Evolutionary conservation across 1,140 invertebrate species (phyloP), one percentile per base, ranked within the genome.

Genomic region (Drepana arcuata): DNA sequence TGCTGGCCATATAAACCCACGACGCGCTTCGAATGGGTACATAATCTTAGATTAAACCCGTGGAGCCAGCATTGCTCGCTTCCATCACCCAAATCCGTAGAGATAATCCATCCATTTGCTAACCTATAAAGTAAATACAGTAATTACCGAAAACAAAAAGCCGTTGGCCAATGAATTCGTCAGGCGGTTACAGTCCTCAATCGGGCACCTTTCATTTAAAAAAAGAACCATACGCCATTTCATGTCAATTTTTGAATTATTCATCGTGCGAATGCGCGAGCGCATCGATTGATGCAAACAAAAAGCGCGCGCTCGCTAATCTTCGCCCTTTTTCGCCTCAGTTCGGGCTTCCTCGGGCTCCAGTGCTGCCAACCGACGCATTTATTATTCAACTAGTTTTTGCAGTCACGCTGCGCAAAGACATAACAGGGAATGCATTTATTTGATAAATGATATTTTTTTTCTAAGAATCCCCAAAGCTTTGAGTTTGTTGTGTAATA

Each of bases 221-320:
- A 67, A 81, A 77, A 77, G 68, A 75, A 73, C 74, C 74, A 81
- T 81, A 81, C 77, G 77, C 77, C 77, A 81, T 81, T 81, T 81
- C 77, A 81, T 81, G 77, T 79, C 77, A 81, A 81, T 81, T 81
- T 78, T 77, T 81, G 77, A 81, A 81, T 81, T 77, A 81, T 81
- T 81, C 77, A 81, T 81, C 49, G 72, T 71, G 69, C 72, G 70
- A 81, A 77, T 78, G 73, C 74, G 69, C 68, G 72, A 69, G 72
- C 77, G 77, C 74, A 81, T 79, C 77, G 74, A 81, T 81, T 81
- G 77, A 81, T 77, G 74, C 77, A 77, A 70, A 69, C 65, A 82
- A 82, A 82, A 82, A 82, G 67, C 59, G 60, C 73, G 55, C 69
- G 64, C 63, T 73, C 65, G 72, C 77, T 82, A 82, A 82, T 82